These are phyloP conservation scores for Pseudomyrmex cubaensis DNA, from an alignment of 1,140 invertebrate species.

Conservation along the genomic window DNA sequence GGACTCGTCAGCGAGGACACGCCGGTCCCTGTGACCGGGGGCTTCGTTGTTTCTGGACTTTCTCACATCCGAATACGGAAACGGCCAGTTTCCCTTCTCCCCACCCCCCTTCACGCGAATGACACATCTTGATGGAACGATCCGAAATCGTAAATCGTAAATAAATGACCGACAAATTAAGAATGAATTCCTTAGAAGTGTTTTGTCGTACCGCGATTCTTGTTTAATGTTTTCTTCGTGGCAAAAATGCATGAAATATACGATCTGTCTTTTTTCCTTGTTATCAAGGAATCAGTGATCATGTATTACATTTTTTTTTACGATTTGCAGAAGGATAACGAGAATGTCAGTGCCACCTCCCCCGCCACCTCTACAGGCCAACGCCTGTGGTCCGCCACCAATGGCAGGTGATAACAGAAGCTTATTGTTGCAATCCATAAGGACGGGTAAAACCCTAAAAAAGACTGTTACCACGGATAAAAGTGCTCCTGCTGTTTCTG, in stretches of 20 bases:
- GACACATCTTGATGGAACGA: slow-evolving; percentile 49
- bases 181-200: slow-evolving; percentile 12
- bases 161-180: slow-evolving; percentile 31
- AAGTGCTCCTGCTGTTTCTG: slow-evolving; percentile 91
- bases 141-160: slow-evolving; percentile 47
- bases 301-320: neutral
- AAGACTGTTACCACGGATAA: slow-evolving; percentile 95
- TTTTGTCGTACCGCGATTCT: neutral
- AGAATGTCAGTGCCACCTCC: slow-evolving; percentile 88
- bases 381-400: slow-evolving; percentile 79
- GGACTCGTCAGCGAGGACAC: slow-evolving; percentile 1
- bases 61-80: slow-evolving; percentile 31
- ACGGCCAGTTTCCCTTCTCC: slow-evolving; percentile 4
- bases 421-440: slow-evolving; percentile 92
- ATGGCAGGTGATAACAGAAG: slow-evolving; percentile 86
- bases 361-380: slow-evolving; percentile 86
- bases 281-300: neutral
- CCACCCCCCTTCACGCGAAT: slow-evolving; percentile 10
- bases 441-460: slow-evolving; percentile 92
- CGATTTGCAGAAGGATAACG: slow-evolving; percentile 36
- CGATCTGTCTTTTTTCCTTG: neutral
- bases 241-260: neutral
- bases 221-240: neutral
- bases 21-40: slow-evolving; percentile 27
- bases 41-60: slow-evolving; percentile 19